Evolutionary conservation across 2,797 vertebrate genomes (phyloP).

Genomic region (Acridotheres tristis): DNA sequence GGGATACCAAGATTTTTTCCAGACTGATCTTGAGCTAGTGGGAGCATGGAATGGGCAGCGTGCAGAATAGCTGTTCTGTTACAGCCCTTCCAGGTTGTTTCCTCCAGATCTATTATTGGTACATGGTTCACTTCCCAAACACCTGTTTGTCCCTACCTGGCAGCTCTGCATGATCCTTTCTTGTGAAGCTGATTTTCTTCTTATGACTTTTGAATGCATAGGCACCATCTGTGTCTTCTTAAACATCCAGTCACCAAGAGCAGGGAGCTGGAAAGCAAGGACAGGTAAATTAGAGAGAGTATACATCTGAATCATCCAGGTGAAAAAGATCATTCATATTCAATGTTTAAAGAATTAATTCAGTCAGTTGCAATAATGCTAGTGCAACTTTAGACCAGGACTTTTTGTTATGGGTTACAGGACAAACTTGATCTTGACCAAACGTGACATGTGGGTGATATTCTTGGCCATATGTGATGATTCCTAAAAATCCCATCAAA

Average conservation of each 20-base stretch:
- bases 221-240: not conserved
- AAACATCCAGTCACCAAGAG: not conserved
- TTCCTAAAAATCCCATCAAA: not conserved
- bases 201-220: not conserved
- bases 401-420: not conserved
- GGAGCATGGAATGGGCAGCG: not conserved
- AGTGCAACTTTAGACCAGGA: not conserved
- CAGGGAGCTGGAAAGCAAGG: not conserved
- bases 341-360: not conserved
- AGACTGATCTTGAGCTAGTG: not conserved
- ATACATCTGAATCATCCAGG: not conserved
- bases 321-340: not conserved
- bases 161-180: not conserved
- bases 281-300: not conserved
- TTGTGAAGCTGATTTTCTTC: not conserved
- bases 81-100: not conserved
- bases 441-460: accelerated
- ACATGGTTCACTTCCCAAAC: not conserved
- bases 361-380: not conserved
- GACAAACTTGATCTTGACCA: not conserved
- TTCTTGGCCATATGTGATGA: not conserved
- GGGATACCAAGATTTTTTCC: not conserved
- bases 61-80: not conserved
- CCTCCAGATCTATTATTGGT: not conserved
- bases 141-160: not conserved